Evolutionary conservation across 1,140 invertebrate species (phyloP).

Genomic region (Cyphomyrmex costatus): DNA sequence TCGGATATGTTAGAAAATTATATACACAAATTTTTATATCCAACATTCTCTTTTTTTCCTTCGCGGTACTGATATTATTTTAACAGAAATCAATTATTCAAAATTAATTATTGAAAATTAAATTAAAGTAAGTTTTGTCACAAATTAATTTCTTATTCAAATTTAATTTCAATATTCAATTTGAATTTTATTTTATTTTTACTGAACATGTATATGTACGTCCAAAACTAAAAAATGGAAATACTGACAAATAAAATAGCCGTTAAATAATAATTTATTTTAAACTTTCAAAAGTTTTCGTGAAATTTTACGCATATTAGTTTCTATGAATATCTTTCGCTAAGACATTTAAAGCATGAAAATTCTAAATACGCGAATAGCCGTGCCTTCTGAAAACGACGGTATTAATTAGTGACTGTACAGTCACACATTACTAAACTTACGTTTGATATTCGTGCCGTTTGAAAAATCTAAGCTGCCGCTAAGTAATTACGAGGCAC

Average conservation of each 20-base stretch:
- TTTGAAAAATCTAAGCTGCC: background rate
- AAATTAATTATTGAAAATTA: background rate
- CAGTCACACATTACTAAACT: background rate
- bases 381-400: background rate
- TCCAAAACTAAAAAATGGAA: constrained; percentile 13
- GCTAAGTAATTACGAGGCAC: constrained; percentile 2
- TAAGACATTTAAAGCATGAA: background rate
- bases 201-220: background rate
- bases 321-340: constrained; percentile 9
- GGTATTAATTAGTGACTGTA: constrained; percentile 32
- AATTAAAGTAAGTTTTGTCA: background rate
- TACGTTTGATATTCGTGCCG: constrained; percentile 2
- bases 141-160: background rate
- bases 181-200: background rate
- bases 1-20: background rate
- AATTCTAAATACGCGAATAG: background rate
- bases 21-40: background rate
- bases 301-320: background rate
- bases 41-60: background rate
- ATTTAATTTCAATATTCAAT: background rate
- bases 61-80: background rate
- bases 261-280: background rate
- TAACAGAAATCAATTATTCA: background rate
- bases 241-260: background rate
- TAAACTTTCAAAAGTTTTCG: background rate